phyloP scores from a whole-genome alignment of 1,140 invertebrate genomes.

The Mercenaria mercenaria region DNA sequence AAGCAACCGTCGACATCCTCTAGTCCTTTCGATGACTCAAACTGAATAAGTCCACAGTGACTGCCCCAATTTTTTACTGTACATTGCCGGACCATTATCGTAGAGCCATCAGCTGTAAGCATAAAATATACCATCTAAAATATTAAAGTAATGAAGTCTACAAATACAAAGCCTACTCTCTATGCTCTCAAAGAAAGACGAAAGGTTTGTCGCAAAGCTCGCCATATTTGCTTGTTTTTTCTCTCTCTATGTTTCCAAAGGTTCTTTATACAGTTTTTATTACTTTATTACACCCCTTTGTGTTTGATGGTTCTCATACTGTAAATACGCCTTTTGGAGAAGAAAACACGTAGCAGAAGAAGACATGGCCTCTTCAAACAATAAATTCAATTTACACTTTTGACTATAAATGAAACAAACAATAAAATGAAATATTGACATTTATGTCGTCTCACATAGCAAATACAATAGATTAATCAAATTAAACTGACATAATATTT shows the following conservation, averaged over 20 bases:
- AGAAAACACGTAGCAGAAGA: too few species aligned
- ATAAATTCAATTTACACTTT: too few species aligned
- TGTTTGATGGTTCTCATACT: not conserved
- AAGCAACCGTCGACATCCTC: conserved; percentile 62
- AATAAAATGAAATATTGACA: too few species aligned
- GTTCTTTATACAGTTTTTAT: not conserved
- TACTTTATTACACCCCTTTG: too few species aligned
- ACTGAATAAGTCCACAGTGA: conserved; percentile 53
- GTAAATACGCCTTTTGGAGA: too few species aligned
- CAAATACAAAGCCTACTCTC: not conserved
- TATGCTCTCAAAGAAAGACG: not conserved
- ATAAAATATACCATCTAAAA: too few species aligned
- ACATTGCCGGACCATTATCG: conserved; percentile 56
- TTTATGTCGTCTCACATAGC: too few species aligned
- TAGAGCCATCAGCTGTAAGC: conserved; percentile 49
- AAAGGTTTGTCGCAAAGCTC: not conserved
- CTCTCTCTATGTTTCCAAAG: not conserved
- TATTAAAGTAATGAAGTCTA: too few species aligned
- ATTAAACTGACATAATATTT: too few species aligned
- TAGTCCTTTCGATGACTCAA: conserved; percentile 9
- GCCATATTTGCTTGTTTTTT: not conserved
- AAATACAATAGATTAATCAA: too few species aligned
- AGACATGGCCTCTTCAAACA: too few species aligned
- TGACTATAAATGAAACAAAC: too few species aligned
- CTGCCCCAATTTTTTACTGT: conserved; percentile 49